These are phyloP conservation scores for Neosilurus mollespiculum DNA, from an alignment of 2,797 vertebrate species.

Conservation along the genomic window DNA sequence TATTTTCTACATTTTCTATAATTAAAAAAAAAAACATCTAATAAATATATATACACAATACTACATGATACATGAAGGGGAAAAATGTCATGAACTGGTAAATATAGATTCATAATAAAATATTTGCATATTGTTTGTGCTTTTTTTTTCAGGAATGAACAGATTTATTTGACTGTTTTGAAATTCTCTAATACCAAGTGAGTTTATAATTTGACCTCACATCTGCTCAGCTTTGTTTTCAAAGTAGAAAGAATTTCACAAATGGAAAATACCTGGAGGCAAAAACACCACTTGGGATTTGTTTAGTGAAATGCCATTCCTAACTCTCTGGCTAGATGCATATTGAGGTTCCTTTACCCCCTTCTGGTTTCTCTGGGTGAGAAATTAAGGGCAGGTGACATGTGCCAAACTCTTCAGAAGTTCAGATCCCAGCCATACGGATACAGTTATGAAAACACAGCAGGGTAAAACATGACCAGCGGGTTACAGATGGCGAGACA, in stretches of 20 bases:
- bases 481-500: conserved; percentile 56
- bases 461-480: conserved; percentile 56
- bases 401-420: conserved; percentile 56
- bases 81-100: neutral
- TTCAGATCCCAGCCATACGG: conserved; percentile 69
- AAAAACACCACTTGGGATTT: conserved; percentile 15
- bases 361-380: conserved; percentile 54
- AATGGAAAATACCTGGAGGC: conserved; percentile 41
- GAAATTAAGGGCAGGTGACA: conserved; percentile 66
- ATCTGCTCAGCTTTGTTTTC: conserved; percentile 3
- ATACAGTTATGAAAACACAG: conserved; percentile 66
- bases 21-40: no score
- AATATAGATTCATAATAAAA: neutral
- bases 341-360: conserved; percentile 53
- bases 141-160: neutral
- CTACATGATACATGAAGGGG: neutral
- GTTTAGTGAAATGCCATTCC: conserved; percentile 30
- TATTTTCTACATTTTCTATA: neutral
- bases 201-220: conserved; percentile 13
- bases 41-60: neutral
- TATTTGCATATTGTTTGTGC: neutral
- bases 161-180: neutral
- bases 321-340: conserved; percentile 50
- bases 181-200: neutral
- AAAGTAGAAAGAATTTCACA: conserved; percentile 24